Evolutionary conservation across 2,113 vertebrate species (phyloP).

Genomic region (Morone chrysops): DNA sequence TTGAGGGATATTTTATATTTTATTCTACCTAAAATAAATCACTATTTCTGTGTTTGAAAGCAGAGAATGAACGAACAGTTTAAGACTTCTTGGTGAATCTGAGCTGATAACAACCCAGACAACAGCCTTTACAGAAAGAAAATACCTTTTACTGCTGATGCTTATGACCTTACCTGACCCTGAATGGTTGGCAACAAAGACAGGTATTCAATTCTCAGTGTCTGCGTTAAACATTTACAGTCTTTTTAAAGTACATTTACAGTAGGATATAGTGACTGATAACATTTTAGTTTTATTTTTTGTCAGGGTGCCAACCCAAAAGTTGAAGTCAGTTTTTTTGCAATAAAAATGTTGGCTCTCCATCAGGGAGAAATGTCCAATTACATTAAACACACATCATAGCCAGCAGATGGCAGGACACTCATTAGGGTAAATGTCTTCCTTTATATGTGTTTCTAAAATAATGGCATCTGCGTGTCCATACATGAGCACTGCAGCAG

Average conservation of each 20-base stretch:
- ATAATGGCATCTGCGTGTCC: background rate
- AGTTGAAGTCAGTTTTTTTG: background rate
- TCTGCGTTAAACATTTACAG: conserved; percentile 23
- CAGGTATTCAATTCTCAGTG: background rate
- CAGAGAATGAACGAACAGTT: background rate
- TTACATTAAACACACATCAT: background rate
- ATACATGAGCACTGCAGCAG: conserved; percentile 22
- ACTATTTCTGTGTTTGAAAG: background rate
- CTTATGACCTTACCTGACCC: background rate
- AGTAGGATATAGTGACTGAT: background rate
- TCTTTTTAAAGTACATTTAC: background rate
- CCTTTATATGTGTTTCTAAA: background rate
- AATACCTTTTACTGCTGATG: background rate
- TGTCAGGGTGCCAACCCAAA: background rate
- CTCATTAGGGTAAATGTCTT: background rate
- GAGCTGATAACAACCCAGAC: background rate
- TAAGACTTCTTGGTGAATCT: background rate
- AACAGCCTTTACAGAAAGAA: background rate
- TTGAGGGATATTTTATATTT: background rate
- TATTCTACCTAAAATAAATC: background rate
- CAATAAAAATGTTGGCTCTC: background rate
- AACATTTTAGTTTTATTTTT: background rate
- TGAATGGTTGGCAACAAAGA: background rate
- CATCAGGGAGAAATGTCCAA: background rate
- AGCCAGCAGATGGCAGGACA: conserved; percentile 59